A percentile compares a stretch with the other conserved stretches of the same genome.
Conservation (phyloP, 2,113 vertebrate genomes). For the Scatophagus argus region DNA sequence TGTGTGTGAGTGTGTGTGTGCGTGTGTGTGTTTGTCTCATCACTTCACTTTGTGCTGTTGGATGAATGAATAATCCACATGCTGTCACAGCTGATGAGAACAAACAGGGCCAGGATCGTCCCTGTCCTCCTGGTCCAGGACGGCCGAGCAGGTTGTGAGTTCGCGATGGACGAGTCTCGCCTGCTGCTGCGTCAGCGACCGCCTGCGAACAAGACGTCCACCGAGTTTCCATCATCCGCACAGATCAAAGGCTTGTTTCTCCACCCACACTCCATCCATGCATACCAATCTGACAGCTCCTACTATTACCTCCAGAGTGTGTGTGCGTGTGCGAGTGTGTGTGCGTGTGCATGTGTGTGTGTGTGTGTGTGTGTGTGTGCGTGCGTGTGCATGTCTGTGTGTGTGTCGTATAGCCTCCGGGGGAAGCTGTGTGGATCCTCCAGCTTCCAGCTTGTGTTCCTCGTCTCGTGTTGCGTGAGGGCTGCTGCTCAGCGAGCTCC, state of each 20-base stretch:
- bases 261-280: conserved; percentile 47
- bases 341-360: not conserved
- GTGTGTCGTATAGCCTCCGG: conserved; percentile 9
- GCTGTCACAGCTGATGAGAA: no score
- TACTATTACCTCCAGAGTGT: conserved; percentile 1
- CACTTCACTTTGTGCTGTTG: no score
- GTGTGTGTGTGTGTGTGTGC: not conserved
- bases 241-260: conserved; percentile 53
- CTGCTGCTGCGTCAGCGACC: conserved; percentile 32
- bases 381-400: conserved; percentile 9
- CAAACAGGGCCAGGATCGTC: no score
- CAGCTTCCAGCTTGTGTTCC: conserved; percentile 26
- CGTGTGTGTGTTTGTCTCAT: no score
- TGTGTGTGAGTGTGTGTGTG: no score
- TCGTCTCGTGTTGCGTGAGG: conserved; percentile 43
- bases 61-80: no score
- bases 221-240: conserved; percentile 17
- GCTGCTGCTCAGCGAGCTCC: conserved; percentile 22
- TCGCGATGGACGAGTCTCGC: not conserved
- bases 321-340: not conserved
- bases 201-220: conserved; percentile 23
- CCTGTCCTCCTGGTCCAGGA: no score
- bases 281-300: conserved; percentile 41
- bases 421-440: not conserved
- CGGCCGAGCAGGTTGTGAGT: not conserved